A percentile compares a stretch with the other conserved stretches of the same genome.
These are phyloP conservation scores for Epinotia brunnichana DNA, from an alignment of 2,888 invertebrate species.

Conservation along the genomic window DNA sequence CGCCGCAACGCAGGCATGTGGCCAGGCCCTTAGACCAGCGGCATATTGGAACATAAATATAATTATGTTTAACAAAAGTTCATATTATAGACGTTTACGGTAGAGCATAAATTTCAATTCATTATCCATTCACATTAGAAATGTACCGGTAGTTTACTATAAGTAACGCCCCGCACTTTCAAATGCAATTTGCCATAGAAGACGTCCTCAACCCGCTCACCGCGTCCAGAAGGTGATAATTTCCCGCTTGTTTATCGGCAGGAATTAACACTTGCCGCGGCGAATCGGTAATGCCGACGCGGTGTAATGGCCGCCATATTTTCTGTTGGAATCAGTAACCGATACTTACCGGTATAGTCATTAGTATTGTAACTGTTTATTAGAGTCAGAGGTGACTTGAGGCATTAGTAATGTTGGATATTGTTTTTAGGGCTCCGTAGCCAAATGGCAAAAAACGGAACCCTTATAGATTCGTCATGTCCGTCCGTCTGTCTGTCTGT, in stretches of 20 bases:
- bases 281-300: conserved; percentile 37
- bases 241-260: conserved; percentile 37
- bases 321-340: conserved; percentile 29
- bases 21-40: too few species aligned
- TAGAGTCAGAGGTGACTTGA: conserved; percentile 17
- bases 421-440: too few species aligned
- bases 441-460: too few species aligned
- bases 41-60: too few species aligned
- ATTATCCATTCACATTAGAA: too few species aligned
- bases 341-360: conserved; percentile 9
- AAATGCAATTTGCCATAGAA: not conserved
- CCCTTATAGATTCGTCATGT: too few species aligned
- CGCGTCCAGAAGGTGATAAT: conserved; percentile 39
- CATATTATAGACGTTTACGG: too few species aligned
- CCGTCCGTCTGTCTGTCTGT: too few species aligned
- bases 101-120: too few species aligned
- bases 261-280: conserved; percentile 34
- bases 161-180: not conserved
- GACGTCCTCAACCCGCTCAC: conserved; percentile 5
- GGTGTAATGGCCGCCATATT: conserved; percentile 25
- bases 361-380: conserved; percentile 26
- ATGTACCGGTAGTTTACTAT: too few species aligned
- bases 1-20: too few species aligned
- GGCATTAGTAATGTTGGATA: conserved; percentile 4
- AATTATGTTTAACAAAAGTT: too few species aligned